Base-by-base conservation (phyloP, 1,140 invertebrate genomes). In the Saccostrea glomerata region DNA sequence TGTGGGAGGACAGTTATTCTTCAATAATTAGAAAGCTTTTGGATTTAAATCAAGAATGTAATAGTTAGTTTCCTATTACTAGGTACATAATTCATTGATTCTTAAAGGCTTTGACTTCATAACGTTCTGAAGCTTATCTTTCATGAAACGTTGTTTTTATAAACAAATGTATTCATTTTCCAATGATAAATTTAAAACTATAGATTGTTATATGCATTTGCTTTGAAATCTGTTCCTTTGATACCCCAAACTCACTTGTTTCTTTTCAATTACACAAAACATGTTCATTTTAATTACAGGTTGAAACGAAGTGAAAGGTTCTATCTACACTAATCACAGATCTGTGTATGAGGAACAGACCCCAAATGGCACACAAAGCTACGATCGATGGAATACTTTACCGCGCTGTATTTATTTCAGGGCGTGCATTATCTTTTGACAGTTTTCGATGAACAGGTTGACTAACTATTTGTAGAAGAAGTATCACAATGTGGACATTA, bases 401-500 rank as follows among this genome's bases (percentile, higher is more conserved):
- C 70, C 23, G 23, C 70, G 23, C 23, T 73, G 15, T 30, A 23
- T 73, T 73, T 23, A 73, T 36, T 73, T 30, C 23, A 30, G 30
- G 23, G n/a, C 70, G 70, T 73, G 25, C 30, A 73, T 73, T 73
- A 73, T 25, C 70, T 30, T 73, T 30, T 73, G 70, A 25, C 70
- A 73, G 70, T 30, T 73, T 73, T 60, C 58, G 58, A 60, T 73
- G 70, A 73, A 73, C 70, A 73, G 70, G 70, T 73, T 73, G 70
- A 73, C 13, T 73, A 73, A 73, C 25, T 73, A 73, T 58, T 58
- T 17, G 56, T 58, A 58, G 56, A 3, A 58, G 17, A 58, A 58
- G 20, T 17, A 60, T 13, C 11, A 73, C 23, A 25, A 73, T 73
- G 70, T 36, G 70, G 70, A 73, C 70, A 73, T 23, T 30, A 15